Percentiles rank a stretch among this genome's conserved stretches.
Evolutionary conservation across 2,888 invertebrate species (phyloP).

Genomic region (Temnothorax unifasciatus): DNA sequence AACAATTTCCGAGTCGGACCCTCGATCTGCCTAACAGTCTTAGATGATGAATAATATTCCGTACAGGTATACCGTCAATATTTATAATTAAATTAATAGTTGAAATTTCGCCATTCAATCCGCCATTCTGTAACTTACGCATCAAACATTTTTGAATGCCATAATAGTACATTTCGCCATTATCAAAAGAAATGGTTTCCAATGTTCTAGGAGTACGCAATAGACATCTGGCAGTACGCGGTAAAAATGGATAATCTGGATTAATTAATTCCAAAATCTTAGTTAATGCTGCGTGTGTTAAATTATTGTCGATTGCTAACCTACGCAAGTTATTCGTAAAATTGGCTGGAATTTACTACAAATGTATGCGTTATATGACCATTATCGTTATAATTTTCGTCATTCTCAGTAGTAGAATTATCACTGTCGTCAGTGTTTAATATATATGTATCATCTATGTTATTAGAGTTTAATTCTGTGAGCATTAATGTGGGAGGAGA

Average conservation of each 20-base stretch:
- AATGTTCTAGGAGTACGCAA: neutral
- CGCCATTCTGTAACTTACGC: neutral
- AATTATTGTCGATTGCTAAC: neutral
- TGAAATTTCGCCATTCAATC: neutral
- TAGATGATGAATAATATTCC: too few species aligned
- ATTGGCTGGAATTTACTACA: neutral
- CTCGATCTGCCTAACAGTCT: too few species aligned
- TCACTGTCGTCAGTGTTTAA: neutral
- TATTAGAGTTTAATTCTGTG: neutral
- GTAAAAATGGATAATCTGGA: constrained; percentile 12
- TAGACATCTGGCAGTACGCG: neutral
- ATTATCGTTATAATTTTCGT: neutral
- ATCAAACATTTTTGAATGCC: neutral
- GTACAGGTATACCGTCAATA: constrained; percentile 1
- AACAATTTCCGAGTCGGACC: too few species aligned
- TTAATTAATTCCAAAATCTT: constrained; percentile 6
- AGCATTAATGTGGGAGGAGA: neutral
- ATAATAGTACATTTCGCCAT: constrained; percentile 11
- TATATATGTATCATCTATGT: neutral
- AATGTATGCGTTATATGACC: neutral
- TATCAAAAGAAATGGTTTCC: constrained; percentile 16
- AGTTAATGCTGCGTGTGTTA: constrained; percentile 9
- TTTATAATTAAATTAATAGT: constrained; percentile 2
- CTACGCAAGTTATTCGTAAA: constrained; percentile 1
- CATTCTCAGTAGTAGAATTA: neutral